Evolutionary conservation across 2,113 vertebrate species (phyloP), one percentile per base, ranked within the genome.

Genomic region (Theristicus caerulescens): DNA sequence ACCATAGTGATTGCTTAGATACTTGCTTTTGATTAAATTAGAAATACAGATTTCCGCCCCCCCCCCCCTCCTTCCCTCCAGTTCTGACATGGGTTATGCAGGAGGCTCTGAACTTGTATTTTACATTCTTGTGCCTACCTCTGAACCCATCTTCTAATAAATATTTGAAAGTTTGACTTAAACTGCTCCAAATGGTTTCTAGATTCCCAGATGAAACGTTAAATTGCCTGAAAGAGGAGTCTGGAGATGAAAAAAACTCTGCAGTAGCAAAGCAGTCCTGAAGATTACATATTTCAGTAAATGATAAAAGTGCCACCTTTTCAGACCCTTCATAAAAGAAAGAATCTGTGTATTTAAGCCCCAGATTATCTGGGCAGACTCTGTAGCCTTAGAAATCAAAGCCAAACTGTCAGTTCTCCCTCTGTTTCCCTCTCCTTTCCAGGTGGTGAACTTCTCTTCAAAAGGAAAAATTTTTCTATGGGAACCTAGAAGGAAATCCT

Each of bases 161-260:
- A 94, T 91, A 93, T 88, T 94, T 84, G 77, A 96, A 93, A 90
- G 42, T 92, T 96, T 82, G 51, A 88, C 51, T 97, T 93, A 82
- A 94, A 74, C 74, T 88, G 36, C 46, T 96, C 79, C 59, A 91
- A 90, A 92, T 80, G 27, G 61, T 81, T 94, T 96, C 74, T 82
- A 38, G 49, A 91, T 93, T 96, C 92, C 84, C 76, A 67, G 36
- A 95, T 76, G 83, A 96, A 96, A 93, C 6, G 36, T 38, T 96
- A 74, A 91, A 92, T 82, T 94, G 58, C 58, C 44, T 90, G 46
- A 71, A 92, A 93, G 57, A 90, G 21, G 66, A 95, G n/a, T 16
- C 42, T 61, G 59, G 76, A 86, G 80, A 95, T 96, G 70, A 96
- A 96, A 91, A 34, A 54, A 94, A 73, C 27, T 70, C 80, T 84